These are phyloP conservation scores for Campylomormyrus numenius DNA, from an alignment of 2,113 vertebrate genomes.

Conservation along the genomic window DNA sequence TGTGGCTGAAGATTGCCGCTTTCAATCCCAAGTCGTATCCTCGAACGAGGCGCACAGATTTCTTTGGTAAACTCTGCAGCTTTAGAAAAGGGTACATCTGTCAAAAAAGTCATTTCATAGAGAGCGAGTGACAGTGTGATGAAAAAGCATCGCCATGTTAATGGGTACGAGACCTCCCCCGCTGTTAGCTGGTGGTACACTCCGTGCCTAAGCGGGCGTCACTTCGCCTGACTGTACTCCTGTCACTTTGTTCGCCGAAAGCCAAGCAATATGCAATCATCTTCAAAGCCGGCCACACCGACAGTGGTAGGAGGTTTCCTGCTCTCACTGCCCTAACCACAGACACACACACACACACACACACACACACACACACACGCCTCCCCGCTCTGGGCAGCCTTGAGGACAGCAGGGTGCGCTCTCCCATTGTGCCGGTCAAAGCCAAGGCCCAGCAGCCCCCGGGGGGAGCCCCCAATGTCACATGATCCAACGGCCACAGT, in stretches of 20 bases:
- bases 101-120: not conserved
- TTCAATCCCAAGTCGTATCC: not conserved
- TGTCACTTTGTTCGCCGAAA: slow-evolving; percentile 24
- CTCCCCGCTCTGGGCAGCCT: not conserved
- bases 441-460: not conserved
- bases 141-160: not conserved
- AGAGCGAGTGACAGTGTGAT: not conserved
- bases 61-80: not conserved
- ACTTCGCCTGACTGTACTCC: not conserved
- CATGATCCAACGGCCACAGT: slow-evolving; percentile 33
- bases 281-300: not conserved
- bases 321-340: not conserved
- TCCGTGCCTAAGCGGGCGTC: not conserved
- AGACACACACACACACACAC: slow-evolving; percentile 8
- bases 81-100: not conserved
- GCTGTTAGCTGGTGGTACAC: not conserved
- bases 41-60: not conserved
- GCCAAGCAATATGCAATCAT: slow-evolving; percentile 25
- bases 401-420: not conserved
- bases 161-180: not conserved
- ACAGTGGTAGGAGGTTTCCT: not conserved
- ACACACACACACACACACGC: slow-evolving; percentile 27
- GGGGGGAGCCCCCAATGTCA: slow-evolving; percentile 23
- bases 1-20: not conserved
- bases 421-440: not conserved